These are phyloP conservation scores for Tridacna gigas DNA, from an alignment of 2,888 invertebrate genomes.

Conservation along the genomic window DNA sequence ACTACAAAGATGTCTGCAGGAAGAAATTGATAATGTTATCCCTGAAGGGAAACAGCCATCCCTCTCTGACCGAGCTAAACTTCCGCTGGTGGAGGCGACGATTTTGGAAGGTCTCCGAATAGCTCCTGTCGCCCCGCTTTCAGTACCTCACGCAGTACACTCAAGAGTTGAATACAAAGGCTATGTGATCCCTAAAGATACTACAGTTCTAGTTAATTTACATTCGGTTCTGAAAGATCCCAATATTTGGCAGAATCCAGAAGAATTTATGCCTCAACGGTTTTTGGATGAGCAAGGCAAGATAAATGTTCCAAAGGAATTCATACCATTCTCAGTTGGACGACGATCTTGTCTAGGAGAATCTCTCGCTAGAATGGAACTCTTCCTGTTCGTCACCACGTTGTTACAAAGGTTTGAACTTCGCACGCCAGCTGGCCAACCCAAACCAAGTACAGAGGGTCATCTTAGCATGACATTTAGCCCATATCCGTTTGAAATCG, in stretches of 20 bases:
- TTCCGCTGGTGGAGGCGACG: slow-evolving; percentile 53
- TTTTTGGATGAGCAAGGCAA: slow-evolving; percentile 41
- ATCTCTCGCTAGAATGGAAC: slow-evolving; percentile 59
- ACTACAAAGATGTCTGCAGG: slow-evolving; percentile 54
- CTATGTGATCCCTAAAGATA: slow-evolving; percentile 50
- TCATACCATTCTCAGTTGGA: slow-evolving; percentile 58
- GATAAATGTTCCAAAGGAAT: slow-evolving; percentile 41
- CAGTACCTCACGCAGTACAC: slow-evolving; percentile 55
- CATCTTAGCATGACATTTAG: slow-evolving; percentile 51
- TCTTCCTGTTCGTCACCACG: slow-evolving; percentile 59
- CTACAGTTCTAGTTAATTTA: slow-evolving; percentile 50
- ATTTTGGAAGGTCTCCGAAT: slow-evolving; percentile 56
- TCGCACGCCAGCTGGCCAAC: slow-evolving; percentile 15
- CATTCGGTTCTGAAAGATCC: slow-evolving; percentile 57
- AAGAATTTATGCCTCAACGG: slow-evolving; percentile 52
- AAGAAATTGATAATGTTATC: slow-evolving; percentile 52
- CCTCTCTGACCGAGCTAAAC: slow-evolving; percentile 35
- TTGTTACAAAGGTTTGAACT: slow-evolving; percentile 53
- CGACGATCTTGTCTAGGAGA: slow-evolving; percentile 61
- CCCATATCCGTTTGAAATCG: slow-evolving; percentile 43
- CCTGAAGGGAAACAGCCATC: slow-evolving; percentile 29
- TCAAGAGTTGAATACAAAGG: slow-evolving; percentile 46
- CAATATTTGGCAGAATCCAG: slow-evolving; percentile 42
- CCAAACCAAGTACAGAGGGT: slow-evolving; percentile 30
- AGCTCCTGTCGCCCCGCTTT: slow-evolving; percentile 51